Evolutionary conservation across 2,113 vertebrate genomes (phyloP), one percentile per base, ranked within the genome.

Genomic region (Xerus inauris): DNA sequence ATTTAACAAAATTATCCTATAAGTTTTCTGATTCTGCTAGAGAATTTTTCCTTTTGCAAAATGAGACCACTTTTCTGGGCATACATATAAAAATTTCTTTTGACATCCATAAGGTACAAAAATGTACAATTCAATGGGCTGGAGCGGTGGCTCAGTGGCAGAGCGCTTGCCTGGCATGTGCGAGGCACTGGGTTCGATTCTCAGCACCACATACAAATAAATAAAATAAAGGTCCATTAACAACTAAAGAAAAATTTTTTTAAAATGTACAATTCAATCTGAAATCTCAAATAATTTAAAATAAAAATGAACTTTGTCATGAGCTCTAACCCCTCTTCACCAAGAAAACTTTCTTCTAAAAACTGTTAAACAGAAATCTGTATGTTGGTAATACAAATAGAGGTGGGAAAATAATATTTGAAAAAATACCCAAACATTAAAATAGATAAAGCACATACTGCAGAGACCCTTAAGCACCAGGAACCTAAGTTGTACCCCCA

Each of bases 331-430:
- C 24, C 30, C 49, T 30, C 88, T 92, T 96, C 54, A 83, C 26
- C 67, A 77, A 83, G 28, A n/a, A 59, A 95, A 89, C 5, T 28
- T 54, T 91, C 87, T 75, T 35, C 26, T 42, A 76, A 19, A 86
- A 95, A 77, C 69, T 73, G 71, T 82, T 92, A 88, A 92, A 64
- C 54, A 91, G 59, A 64, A n/a, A n/a, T n/a, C n/a, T n/a, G n/a
- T n/a, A n/a, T n/a, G n/a, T n/a, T n/a, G n/a, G n/a, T n/a, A n/a
- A n/a, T n/a, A n/a, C n/a, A n/a, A n/a, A n/a, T n/a, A n/a, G n/a
- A 85, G 26, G 28, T 79, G 42, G 67, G 8, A 77, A 96, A 92
- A 87, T 0, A 62, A 20, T 38, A 96, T 69, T 89, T 89, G 4
- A 10, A n/a, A 88, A 88, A 85, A 80, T 87, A 42, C 85, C 81